A percentile compares a stretch with the other conserved stretches of the same genome.
Evolutionary conservation across 2,888 invertebrate species (phyloP).

Genomic region (Rhagium mordax): DNA sequence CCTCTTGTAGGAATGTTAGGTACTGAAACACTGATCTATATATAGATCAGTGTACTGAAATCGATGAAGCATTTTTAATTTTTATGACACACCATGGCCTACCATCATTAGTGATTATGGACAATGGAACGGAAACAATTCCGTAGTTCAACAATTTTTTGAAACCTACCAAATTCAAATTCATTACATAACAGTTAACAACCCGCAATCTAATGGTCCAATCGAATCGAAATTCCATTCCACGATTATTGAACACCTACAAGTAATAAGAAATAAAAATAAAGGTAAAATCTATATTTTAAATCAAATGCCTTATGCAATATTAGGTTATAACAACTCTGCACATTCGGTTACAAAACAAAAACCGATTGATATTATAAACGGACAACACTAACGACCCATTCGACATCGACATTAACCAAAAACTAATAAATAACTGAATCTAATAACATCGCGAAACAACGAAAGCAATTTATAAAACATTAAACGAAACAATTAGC

Average conservation of each 20-base stretch:
- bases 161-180: background rate
- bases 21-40: too few species aligned
- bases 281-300: background rate
- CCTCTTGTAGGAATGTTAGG: too few species aligned
- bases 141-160: background rate
- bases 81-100: background rate
- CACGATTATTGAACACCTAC: background rate
- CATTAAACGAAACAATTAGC: background rate
- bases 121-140: background rate
- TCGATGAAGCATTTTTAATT: background rate
- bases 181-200: background rate
- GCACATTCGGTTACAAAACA: conserved; percentile 16
- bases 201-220: background rate
- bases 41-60: too few species aligned
- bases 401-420: conserved; percentile 19
- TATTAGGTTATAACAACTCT: conserved; percentile 7
- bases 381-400: conserved; percentile 15
- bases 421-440: conserved; percentile 13
- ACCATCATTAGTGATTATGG: background rate
- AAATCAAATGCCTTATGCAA: conserved; percentile 7
- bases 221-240: background rate
- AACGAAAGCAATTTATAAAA: conserved; percentile 13
- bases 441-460: background rate
- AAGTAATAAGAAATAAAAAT: background rate
- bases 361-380: conserved; percentile 15